Base-by-base conservation (phyloP, 2,888 invertebrate species). In the Epinotia bilunana region DNA sequence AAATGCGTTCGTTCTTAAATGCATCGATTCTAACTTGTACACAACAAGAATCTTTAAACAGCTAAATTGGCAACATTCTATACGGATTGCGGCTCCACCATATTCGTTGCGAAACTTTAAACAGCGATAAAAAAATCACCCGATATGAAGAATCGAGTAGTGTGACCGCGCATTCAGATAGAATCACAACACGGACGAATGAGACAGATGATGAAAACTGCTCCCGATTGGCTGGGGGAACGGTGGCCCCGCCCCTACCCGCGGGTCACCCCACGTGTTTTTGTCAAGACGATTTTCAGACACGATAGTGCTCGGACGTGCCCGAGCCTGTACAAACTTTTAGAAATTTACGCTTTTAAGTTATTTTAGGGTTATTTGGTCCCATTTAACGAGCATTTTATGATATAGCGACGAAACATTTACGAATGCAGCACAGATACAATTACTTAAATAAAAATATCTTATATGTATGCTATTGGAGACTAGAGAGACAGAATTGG, bases 141-240 rank as follows among this genome's bases (percentile, higher is more conserved):
- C 84, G 86, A 87, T 88, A 90, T 90, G 90, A 91, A 90, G 86
- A 88, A 91, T 90, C 89, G 89, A 88, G 87, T 89, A 84, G 84
- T 82, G 86, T 87, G 87, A 86, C 85, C 88, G 87, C 89, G 86
- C 84, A 87, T 87, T 80, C 78, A 84, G 90, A 67, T 23, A 84
- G 85, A 87, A 89, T 70, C 53, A 57, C 63, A 11, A n/a, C 39
- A 43, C n/a, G 74, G 49, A 20, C 3, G 83, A 88, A 73, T 53
- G 84, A 81, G 87, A 88, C 5, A 57, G 78, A 43, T 11, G 18
- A 80, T 72, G 0, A 61, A 76, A 1, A 12, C 1, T 43, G 2
- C 7, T 13, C 57, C 12, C 79, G 69, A 87, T 90, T 92, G 88
- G 90, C 64, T 39, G 73, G 28, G 16, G 5, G 9, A 9, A 11